phyloP scores from a whole-genome alignment of 1,140 invertebrate genomes.

The Akabosia matsudoensis region DNA sequence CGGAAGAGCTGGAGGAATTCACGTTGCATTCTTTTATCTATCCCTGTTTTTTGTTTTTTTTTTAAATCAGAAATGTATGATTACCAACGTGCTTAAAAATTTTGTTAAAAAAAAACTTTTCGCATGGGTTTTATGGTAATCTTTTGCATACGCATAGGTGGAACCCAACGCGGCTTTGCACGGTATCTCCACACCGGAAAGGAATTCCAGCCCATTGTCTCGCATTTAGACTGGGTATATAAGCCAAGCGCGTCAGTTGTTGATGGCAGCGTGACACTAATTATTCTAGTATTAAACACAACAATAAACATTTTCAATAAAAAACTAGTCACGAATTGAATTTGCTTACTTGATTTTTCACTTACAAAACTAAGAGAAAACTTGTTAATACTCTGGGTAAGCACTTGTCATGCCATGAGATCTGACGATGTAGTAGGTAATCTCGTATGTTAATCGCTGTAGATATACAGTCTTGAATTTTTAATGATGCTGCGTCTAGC shows the following conservation, averaged over 20 bases:
- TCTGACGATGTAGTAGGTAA: too few relatives aligned
- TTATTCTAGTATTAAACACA: background rate
- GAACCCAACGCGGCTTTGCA: background rate
- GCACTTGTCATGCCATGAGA: too few relatives aligned
- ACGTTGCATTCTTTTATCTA: background rate
- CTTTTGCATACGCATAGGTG: background rate
- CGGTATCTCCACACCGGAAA: conserved; percentile 6
- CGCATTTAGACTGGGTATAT: background rate
- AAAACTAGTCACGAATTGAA: background rate
- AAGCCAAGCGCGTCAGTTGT: background rate
- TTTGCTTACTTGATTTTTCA: background rate
- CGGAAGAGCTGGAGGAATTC: conserved; percentile 6
- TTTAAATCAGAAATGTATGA: background rate
- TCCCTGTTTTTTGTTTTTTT: background rate
- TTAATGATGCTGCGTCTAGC: too few relatives aligned
- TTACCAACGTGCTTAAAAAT: background rate
- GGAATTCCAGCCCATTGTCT: conserved; percentile 1
- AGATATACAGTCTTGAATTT: too few relatives aligned
- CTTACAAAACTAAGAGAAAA: too few relatives aligned
- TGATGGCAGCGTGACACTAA: background rate
- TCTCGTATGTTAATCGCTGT: too few relatives aligned
- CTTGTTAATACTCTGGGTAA: too few relatives aligned
- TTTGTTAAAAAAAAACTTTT: background rate
- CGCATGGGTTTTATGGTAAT: too few relatives aligned
- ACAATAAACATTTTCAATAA: background rate